A percentile compares a stretch with the other conserved stretches of the same genome.
Conservation (phyloP, 2,888 invertebrate species). For the Phalera bucephala region DNA sequence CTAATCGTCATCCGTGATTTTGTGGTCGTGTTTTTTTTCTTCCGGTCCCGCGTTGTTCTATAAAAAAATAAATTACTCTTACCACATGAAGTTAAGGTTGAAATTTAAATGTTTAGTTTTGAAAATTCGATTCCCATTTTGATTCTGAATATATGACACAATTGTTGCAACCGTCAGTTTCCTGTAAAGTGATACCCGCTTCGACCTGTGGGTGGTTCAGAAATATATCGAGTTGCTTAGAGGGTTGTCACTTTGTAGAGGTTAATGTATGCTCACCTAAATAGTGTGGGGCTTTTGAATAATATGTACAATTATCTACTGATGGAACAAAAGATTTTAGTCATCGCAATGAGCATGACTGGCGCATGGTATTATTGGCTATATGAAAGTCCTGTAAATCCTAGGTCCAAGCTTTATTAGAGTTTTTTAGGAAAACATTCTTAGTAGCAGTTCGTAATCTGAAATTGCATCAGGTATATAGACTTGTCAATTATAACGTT, state of each 20-base stretch:
- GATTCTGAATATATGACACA: slow-evolving; percentile 49
- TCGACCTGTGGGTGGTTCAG: slow-evolving; percentile 59
- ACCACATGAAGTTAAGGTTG: slow-evolving; percentile 22
- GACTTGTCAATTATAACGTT: no score
- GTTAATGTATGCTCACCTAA: slow-evolving; percentile 10
- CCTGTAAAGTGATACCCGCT: slow-evolving; percentile 70
- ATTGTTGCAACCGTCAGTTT: slow-evolving; percentile 68
- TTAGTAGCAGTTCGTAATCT: no score
- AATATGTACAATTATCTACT: no score
- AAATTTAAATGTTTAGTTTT: slow-evolving; percentile 16
- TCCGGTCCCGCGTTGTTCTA: slow-evolving; percentile 24
- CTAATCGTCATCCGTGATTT: slow-evolving; percentile 48
- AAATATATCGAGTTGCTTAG: slow-evolving; percentile 55
- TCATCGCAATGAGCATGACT: no score
- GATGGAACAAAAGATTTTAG: no score
- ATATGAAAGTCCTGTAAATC: no score
- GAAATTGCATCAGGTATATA: no score
- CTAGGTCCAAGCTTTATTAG: no score
- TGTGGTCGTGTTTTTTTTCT: slow-evolving; percentile 41
- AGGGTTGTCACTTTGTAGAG: slow-evolving; percentile 38
- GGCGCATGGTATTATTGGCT: no score
- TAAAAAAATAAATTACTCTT: slow-evolving; percentile 8
- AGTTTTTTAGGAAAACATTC: no score
- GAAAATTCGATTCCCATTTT: slow-evolving; percentile 40
- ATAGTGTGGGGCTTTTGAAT: slow-evolving; percentile 11